Conservation (phyloP, 2,888 invertebrate genomes). For the Calameuta idolon region DNA sequence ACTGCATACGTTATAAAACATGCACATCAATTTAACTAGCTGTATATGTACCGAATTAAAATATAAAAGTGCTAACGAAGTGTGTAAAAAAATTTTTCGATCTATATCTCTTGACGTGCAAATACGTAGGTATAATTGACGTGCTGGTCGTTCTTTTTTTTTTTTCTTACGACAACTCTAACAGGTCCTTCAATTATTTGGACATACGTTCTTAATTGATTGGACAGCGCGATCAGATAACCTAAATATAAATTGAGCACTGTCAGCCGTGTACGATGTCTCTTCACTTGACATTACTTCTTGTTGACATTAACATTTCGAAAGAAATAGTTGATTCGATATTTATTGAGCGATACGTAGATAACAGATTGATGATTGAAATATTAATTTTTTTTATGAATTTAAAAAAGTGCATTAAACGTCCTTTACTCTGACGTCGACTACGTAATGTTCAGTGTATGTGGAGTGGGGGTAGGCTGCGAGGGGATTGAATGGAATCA, state of each 20-base stretch:
- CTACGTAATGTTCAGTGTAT: background rate
- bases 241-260: background rate
- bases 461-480: background rate
- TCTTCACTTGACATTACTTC: too few relatives aligned
- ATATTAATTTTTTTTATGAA: background rate
- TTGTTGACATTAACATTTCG: background rate
- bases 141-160: background rate
- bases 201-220: constrained; percentile 7
- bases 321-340: background rate
- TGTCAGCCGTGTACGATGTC: background rate
- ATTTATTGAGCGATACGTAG: background rate
- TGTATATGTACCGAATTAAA: background rate
- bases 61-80: background rate
- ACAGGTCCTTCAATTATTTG: background rate
- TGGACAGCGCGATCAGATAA: constrained; percentile 23
- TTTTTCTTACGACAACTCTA: background rate
- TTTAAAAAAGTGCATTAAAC: background rate
- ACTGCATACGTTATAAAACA: background rate
- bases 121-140: background rate
- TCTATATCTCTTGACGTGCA: background rate
- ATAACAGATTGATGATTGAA: background rate
- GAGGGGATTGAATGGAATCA: background rate
- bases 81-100: background rate
- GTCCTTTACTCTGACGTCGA: background rate
- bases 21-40: background rate